These are phyloP conservation scores for Poecilia picta DNA, from an alignment of 2,797 vertebrate genomes.

Conservation along the genomic window DNA sequence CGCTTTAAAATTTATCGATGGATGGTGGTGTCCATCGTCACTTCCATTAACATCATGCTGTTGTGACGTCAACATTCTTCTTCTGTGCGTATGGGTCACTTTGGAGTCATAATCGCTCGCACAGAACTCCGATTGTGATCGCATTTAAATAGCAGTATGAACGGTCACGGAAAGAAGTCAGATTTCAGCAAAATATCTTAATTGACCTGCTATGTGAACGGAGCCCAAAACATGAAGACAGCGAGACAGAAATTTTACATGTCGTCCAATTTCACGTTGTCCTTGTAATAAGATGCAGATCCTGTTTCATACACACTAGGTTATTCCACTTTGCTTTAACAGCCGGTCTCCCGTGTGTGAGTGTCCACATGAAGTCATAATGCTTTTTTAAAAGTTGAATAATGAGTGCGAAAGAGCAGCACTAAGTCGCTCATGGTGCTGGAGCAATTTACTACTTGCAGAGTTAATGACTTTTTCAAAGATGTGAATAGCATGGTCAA, in stretches of 20 bases:
- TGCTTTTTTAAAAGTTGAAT: constrained; percentile 47
- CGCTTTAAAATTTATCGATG: too few species aligned
- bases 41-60: too few species aligned
- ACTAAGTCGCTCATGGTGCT: constrained; percentile 54
- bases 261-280: not conserved
- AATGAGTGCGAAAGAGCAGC: constrained; percentile 4
- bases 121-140: too few species aligned
- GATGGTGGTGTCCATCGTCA: too few species aligned
- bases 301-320: not conserved
- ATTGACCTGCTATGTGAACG: too few species aligned
- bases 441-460: constrained; percentile 62
- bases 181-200: too few species aligned
- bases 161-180: too few species aligned
- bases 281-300: not conserved
- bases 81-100: too few species aligned
- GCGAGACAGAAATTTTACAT: not conserved
- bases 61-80: too few species aligned
- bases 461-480: constrained; percentile 69
- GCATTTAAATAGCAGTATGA: too few species aligned
- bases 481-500: constrained; percentile 59
- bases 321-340: constrained; percentile 18
- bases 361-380: constrained; percentile 46
- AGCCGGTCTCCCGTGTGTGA: constrained; percentile 22
- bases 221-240: not conserved
- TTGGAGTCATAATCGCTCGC: too few species aligned